Percentiles rank a stretch among this genome's conserved stretches.
Conservation (phyloP, 2,888 invertebrate genomes). For the Mythimna ferrago region DNA sequence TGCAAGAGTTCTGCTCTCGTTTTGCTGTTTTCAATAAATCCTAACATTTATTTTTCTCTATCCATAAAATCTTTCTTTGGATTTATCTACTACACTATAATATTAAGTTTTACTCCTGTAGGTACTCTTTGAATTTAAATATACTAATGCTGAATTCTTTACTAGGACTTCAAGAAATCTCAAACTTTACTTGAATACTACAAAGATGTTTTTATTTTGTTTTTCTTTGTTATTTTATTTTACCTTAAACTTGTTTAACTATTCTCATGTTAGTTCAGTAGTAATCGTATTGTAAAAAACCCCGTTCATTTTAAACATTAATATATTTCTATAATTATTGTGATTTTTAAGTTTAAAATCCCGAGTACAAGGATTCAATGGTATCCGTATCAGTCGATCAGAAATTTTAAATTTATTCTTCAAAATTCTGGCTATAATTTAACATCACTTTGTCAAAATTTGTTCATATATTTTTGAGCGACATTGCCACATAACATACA, state of each 20-base stretch:
- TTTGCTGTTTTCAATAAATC: slow-evolving; percentile 58
- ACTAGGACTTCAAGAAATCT: slow-evolving; percentile 26
- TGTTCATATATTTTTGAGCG: slow-evolving; percentile 59
- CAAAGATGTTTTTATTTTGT: not conserved
- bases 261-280: slow-evolving; percentile 14
- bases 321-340: slow-evolving; percentile 26
- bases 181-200: not conserved
- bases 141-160: slow-evolving; percentile 23
- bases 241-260: slow-evolving; percentile 7
- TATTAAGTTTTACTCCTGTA: slow-evolving; percentile 49
- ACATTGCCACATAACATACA: slow-evolving; percentile 40
- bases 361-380: slow-evolving; percentile 49
- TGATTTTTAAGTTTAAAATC: slow-evolving; percentile 24
- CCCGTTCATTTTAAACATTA: slow-evolving; percentile 27
- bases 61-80: slow-evolving; percentile 62
- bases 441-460: slow-evolving; percentile 38
- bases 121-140: slow-evolving; percentile 32
- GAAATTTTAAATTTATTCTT: slow-evolving; percentile 38
- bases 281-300: slow-evolving; percentile 30
- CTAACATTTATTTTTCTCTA: slow-evolving; percentile 51
- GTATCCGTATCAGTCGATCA: slow-evolving; percentile 63
- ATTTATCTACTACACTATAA: slow-evolving; percentile 48
- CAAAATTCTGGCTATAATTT: slow-evolving; percentile 44
- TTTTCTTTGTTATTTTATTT: slow-evolving; percentile 33
- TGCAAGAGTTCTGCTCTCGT: slow-evolving; percentile 54